A percentile compares a stretch with the other conserved stretches of the same genome.
phyloP scores from a whole-genome alignment of 2,888 invertebrate species.

The Muschampia plurimacula region DNA sequence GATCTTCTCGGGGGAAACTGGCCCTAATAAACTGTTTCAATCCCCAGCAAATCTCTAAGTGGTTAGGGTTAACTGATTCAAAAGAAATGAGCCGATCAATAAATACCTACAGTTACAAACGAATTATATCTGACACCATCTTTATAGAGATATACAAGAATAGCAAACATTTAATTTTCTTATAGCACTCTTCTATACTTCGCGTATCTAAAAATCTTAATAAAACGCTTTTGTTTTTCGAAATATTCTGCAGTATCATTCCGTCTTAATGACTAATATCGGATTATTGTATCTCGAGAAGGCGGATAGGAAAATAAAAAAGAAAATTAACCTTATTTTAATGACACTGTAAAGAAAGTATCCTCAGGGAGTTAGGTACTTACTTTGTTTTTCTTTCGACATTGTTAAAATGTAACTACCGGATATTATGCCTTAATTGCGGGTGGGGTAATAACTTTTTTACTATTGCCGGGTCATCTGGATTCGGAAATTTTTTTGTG shows the following conservation, averaged over 20 bases:
- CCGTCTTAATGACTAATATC: slow-evolving; percentile 13
- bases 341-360: slow-evolving; percentile 40
- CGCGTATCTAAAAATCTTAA: neutral
- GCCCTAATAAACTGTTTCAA: no score
- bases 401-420: slow-evolving; percentile 32
- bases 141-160: no score
- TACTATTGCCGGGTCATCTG: slow-evolving; percentile 28
- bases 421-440: slow-evolving; percentile 24
- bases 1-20: no score
- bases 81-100: no score
- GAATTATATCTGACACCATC: no score
- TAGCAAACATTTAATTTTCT: no score
- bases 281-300: slow-evolving; percentile 11
- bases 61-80: no score
- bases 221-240: neutral
- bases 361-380: slow-evolving; percentile 23
- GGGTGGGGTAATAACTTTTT: slow-evolving; percentile 28
- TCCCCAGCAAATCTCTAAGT: no score
- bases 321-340: slow-evolving; percentile 39
- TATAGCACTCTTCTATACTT: no score
- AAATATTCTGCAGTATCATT: neutral
- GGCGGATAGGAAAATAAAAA: slow-evolving; percentile 22
- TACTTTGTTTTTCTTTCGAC: slow-evolving; percentile 32
- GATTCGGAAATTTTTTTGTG: slow-evolving; percentile 18
- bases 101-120: no score